Base-by-base conservation (phyloP, 2,888 invertebrate species). In the Nomada ferruginata region DNA sequence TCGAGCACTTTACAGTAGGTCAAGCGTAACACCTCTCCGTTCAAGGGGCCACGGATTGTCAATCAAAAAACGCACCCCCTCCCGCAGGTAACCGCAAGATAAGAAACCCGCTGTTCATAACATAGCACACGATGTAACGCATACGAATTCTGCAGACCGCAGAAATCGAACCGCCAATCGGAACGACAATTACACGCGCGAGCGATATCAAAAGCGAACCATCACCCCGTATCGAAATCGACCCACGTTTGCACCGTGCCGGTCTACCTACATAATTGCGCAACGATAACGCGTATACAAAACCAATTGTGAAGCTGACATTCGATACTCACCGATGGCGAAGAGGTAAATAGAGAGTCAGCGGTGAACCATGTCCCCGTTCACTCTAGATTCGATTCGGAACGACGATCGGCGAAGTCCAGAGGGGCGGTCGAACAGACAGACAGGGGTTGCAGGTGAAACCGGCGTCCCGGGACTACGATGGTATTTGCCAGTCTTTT, bases 251-350 rank as follows among this genome's bases (percentile, higher is more conserved):
- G 15, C 52, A 15, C 20, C 9, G 44, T 36, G 36, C 36, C 36
- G n/a, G 26, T 20, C 53, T 20, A 60, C 23, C n/a, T 70, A 70
- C 36, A 69, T 29, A 60, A 29, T 26, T 36, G 15, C 55, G 15
- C 20, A 4, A 18, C 26, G 13, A 47, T 13, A 11, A 47, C 26
- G 9, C 36, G 44, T 52, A 60, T n/a, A 15, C 42, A 78, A 23
- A 36, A 42, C 13, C n/a, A 59, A 75, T 18, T 29, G 11, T n/a
- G 20, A 29, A 11, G 20, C 36, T 36, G 1, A 36, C 18, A 23
- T 36, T 44, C 5, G 29, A 23, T 23, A 76, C 83, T 79, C 63
- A 85, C 85, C 83, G 65, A 29, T 66, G 44, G 3, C 18, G 42
- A 10, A 36, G 10, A 36, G n/a, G 18, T n/a, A 36, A 36, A 7